Evolutionary conservation across 2,113 vertebrate genomes (phyloP).

Genomic region (Alaudala cheleensis): DNA sequence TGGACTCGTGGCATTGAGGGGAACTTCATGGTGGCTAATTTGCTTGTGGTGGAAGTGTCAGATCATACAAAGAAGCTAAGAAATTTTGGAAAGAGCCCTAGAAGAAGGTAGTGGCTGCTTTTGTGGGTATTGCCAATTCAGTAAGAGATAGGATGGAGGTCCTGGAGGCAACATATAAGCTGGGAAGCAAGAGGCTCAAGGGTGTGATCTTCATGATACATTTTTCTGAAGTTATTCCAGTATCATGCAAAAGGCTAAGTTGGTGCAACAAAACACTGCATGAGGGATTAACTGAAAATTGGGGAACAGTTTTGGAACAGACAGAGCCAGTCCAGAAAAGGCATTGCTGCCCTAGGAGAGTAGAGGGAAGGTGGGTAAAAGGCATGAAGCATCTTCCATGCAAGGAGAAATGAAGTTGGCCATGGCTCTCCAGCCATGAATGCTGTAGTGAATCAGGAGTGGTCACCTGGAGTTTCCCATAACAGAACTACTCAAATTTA

Average conservation of each 20-base stretch:
- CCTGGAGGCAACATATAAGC: background rate
- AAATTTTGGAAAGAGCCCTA: background rate
- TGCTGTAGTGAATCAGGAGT: background rate
- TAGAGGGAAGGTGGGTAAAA: background rate
- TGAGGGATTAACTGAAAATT: background rate
- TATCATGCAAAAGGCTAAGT: background rate
- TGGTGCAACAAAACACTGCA: background rate
- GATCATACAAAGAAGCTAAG: background rate
- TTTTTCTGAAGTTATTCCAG: background rate
- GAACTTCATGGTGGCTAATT: background rate
- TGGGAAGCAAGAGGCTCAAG: background rate
- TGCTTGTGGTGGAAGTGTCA: background rate
- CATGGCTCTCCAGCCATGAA: background rate
- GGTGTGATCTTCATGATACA: background rate
- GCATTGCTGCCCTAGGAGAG: background rate
- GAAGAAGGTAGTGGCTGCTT: background rate
- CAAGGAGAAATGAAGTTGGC: background rate
- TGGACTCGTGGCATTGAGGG: background rate
- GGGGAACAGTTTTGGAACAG: background rate
- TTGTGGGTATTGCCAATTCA: background rate
- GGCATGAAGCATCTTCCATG: background rate
- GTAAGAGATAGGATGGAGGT: background rate
- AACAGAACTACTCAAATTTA: background rate
- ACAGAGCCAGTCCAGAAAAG: background rate
- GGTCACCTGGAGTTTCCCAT: background rate